Percentiles rank a stretch among this genome's conserved stretches.
phyloP scores from a whole-genome alignment of 2,113 vertebrate genomes.

The Aegithalos caudatus region DNA sequence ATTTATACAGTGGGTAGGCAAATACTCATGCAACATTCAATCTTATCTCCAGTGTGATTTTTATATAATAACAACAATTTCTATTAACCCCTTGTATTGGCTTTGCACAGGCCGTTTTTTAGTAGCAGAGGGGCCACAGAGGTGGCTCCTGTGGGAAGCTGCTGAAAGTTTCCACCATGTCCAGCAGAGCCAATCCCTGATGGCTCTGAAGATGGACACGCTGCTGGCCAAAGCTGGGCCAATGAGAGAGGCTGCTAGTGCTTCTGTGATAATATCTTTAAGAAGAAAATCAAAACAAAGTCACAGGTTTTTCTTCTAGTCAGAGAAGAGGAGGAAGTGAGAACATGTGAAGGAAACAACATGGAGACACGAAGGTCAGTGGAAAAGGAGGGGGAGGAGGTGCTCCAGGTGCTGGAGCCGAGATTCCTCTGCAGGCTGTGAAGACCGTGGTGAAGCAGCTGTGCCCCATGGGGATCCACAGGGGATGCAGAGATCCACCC shows the following conservation, averaged over 20 bases:
- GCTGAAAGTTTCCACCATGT: neutral
- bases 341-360: neutral
- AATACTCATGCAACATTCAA: neutral
- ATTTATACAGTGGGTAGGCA: slow-evolving; percentile 25
- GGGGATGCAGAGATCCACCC: neutral
- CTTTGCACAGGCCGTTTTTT: neutral
- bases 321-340: neutral
- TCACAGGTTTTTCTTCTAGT: neutral
- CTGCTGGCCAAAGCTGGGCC: neutral
- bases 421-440: neutral
- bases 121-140: neutral
- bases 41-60: slow-evolving; percentile 5
- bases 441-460: neutral
- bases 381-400: neutral
- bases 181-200: neutral
- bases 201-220: neutral
- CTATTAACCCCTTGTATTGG: neutral
- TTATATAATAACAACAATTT: neutral
- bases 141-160: neutral
- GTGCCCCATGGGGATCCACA: rapidly evolving
- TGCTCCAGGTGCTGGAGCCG: rapidly evolving
- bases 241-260: rapidly evolving
- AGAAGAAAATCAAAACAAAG: neutral
- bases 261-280: neutral
- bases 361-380: neutral